phyloP scores from a whole-genome alignment of 2,888 invertebrate genomes.

The Nycteola revayana region DNA sequence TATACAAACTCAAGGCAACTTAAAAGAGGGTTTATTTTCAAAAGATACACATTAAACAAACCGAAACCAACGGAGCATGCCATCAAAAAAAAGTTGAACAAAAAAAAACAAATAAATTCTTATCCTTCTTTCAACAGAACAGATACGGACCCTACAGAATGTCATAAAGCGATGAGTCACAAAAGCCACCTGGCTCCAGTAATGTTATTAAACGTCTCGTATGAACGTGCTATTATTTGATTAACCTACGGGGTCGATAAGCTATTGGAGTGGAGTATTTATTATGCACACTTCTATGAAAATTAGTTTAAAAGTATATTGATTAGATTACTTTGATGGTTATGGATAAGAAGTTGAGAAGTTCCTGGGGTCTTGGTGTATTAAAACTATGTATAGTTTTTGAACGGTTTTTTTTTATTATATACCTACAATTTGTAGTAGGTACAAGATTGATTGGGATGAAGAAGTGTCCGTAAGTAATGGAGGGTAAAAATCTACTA shows the following conservation, averaged over 20 bases:
- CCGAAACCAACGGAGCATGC: too few relatives aligned
- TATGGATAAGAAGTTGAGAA: too few relatives aligned
- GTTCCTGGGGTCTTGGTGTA: too few relatives aligned
- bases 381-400: too few relatives aligned
- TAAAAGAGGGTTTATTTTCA: not conserved
- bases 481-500: too few relatives aligned
- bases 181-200: constrained; percentile 43
- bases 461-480: too few relatives aligned
- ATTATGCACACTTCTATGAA: constrained; percentile 9
- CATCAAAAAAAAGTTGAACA: too few relatives aligned
- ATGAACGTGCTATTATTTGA: constrained; percentile 36
- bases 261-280: constrained; percentile 20
- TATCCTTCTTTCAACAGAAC: constrained; percentile 3
- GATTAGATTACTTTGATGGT: too few relatives aligned
- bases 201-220: constrained; percentile 38
- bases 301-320: too few relatives aligned
- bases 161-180: constrained; percentile 43
- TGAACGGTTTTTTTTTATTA: too few relatives aligned
- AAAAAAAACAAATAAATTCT: not conserved
- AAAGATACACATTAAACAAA: not conserved
- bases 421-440: too few relatives aligned
- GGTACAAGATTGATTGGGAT: too few relatives aligned
- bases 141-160: constrained; percentile 21
- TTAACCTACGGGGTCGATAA: constrained; percentile 29
- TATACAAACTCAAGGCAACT: not conserved